These are phyloP conservation scores for Rhinoderma darwinii DNA, from an alignment of 2,113 vertebrate genomes.

Conservation along the genomic window DNA sequence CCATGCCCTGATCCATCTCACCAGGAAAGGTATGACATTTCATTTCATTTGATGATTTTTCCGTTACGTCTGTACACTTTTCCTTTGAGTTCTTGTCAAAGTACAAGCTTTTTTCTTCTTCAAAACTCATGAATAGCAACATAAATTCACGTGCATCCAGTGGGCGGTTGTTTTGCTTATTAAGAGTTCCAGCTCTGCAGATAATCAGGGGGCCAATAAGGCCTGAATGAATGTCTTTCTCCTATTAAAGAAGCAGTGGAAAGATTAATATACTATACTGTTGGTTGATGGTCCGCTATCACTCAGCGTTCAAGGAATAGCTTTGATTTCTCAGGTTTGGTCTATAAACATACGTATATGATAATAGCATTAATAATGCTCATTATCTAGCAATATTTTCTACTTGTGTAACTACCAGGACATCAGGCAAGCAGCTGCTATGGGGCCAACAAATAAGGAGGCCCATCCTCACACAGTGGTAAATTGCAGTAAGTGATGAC, in stretches of 20 bases:
- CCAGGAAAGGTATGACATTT: constrained; percentile 82
- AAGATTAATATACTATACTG: background rate
- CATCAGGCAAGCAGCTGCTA: too few relatives aligned
- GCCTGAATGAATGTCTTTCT: constrained; percentile 89
- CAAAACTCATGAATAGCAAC: constrained; percentile 92
- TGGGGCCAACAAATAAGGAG: too few relatives aligned
- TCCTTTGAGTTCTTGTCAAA: constrained; percentile 73
- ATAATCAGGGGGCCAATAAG: constrained; percentile 91
- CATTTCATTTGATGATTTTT: constrained; percentile 61
- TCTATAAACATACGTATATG: too few relatives aligned
- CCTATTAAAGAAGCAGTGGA: constrained; percentile 73
- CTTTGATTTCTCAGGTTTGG: too few relatives aligned
- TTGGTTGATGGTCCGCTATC: background rate
- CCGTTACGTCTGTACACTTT: constrained; percentile 66
- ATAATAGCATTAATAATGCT: too few relatives aligned
- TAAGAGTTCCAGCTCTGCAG: constrained; percentile 82
- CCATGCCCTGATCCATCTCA: constrained; percentile 65
- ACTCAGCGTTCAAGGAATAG: too few relatives aligned
- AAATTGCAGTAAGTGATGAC: too few relatives aligned
- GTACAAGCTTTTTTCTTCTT: constrained; percentile 96
- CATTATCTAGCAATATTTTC: too few relatives aligned
- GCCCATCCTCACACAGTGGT: too few relatives aligned
- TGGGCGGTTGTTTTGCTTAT: constrained; percentile 55
- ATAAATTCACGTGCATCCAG: constrained; percentile 78
- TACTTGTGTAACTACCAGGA: too few relatives aligned